Percentiles rank a stretch among this genome's conserved stretches.
phyloP scores from a whole-genome alignment of 2,888 invertebrate genomes.

The Tetragonula carbonaria region DNA sequence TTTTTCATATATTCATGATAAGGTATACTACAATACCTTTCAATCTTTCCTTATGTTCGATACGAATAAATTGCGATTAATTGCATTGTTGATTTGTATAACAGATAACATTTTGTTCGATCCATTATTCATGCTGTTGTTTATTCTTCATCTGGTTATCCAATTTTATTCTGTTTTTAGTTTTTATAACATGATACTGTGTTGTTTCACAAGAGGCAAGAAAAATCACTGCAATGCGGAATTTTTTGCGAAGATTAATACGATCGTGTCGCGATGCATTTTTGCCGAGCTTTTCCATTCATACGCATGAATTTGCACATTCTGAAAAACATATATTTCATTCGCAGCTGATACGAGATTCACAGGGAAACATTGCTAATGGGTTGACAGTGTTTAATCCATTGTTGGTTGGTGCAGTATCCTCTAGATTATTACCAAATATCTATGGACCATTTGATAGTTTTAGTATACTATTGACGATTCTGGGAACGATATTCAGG shows the following conservation, averaged over 20 bases:
- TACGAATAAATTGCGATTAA: not conserved
- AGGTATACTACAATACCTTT: not conserved
- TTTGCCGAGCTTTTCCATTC: not conserved
- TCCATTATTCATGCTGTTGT: not conserved
- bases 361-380: slow-evolving; percentile 71
- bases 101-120: not conserved
- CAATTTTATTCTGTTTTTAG: too few relatives aligned
- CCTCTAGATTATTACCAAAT: slow-evolving; percentile 73
- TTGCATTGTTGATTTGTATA: not conserved
- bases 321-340: not conserved
- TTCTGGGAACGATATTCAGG: slow-evolving; percentile 77
- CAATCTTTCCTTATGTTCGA: not conserved
- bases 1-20: not conserved
- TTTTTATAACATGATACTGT: not conserved
- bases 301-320: not conserved
- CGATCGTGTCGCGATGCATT: not conserved
- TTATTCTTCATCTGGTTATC: not conserved
- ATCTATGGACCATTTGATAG: slow-evolving; percentile 75
- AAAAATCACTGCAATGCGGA: slow-evolving; percentile 57
- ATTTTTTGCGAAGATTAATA: slow-evolving; percentile 35
- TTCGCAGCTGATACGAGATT: slow-evolving; percentile 73
- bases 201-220: slow-evolving; percentile 5
- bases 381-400: slow-evolving; percentile 81
- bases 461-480: slow-evolving; percentile 71
- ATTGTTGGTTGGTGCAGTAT: slow-evolving; percentile 76